A percentile compares a stretch with the other conserved stretches of the same genome.
Evolutionary conservation across 2,113 vertebrate species (phyloP).

Genomic region (Atractosteus spatula): DNA sequence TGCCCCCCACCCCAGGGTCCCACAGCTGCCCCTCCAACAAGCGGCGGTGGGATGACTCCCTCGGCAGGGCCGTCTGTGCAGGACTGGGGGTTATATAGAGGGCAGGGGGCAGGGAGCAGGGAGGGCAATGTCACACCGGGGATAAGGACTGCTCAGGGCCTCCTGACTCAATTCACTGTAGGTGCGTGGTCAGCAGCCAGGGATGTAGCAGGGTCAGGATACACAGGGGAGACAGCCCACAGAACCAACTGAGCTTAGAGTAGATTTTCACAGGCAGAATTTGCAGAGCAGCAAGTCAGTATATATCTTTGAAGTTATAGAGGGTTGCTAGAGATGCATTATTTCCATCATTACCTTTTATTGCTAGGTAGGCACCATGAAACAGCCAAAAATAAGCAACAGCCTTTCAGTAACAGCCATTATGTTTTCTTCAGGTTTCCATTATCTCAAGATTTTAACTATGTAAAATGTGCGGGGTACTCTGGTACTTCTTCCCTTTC

Average conservation of each 20-base stretch:
- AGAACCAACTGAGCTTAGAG: not conserved
- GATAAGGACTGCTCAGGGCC: slow-evolving; percentile 43
- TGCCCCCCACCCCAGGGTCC: slow-evolving; percentile 49
- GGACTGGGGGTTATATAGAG: slow-evolving; percentile 44
- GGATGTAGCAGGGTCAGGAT: slow-evolving; percentile 45
- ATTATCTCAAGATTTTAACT: no score
- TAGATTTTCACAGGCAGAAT: not conserved
- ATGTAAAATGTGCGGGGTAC: no score
- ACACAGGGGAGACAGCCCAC: slow-evolving; percentile 20
- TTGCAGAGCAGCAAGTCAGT: not conserved
- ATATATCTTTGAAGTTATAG: no score
- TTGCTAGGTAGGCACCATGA: no score
- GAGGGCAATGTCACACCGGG: slow-evolving; percentile 51
- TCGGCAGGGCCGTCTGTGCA: slow-evolving; percentile 41
- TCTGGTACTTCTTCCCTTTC: no score
- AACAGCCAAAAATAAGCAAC: no score
- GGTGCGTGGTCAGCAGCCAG: slow-evolving; percentile 41
- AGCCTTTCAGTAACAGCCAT: no score
- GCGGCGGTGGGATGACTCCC: slow-evolving; percentile 67
- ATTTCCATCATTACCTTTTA: no score
- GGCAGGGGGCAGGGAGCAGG: not conserved
- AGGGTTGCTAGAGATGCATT: no score
- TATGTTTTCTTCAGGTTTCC: no score
- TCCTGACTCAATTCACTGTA: slow-evolving; percentile 43
- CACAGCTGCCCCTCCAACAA: slow-evolving; percentile 53